Evolutionary conservation across 2,113 vertebrate genomes (phyloP).

Genomic region (Leucoraja erinaceus): DNA sequence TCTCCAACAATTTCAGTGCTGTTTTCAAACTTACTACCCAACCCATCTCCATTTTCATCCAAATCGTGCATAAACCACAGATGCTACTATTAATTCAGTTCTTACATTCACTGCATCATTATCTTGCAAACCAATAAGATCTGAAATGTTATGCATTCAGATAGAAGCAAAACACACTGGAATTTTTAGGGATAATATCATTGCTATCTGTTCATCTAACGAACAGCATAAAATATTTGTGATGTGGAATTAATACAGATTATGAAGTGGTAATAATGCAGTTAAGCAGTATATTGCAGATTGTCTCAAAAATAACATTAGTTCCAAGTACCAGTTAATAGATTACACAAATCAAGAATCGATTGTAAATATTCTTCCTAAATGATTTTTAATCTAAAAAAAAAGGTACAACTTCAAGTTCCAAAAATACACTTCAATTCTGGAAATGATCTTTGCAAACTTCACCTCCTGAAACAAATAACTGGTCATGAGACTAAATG

Average conservation of each 20-base stretch:
- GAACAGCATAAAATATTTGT: not conserved
- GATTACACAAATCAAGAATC: not conserved
- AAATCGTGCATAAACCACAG: too few species aligned
- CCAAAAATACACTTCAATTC: not conserved
- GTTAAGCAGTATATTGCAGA: conserved; percentile 1
- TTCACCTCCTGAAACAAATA: not conserved
- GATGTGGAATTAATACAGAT: not conserved
- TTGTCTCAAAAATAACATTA: not conserved
- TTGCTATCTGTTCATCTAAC: conserved; percentile 15
- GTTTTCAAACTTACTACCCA: too few species aligned
- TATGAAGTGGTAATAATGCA: not conserved
- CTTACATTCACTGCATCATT: conserved; percentile 6
- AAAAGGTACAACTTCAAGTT: not conserved
- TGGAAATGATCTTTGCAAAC: not conserved
- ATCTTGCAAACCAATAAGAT: conserved; percentile 10
- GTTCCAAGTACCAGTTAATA: not conserved
- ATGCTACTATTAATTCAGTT: not conserved
- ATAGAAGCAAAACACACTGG: conserved; percentile 18
- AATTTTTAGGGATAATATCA: conserved; percentile 28
- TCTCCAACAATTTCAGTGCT: too few species aligned
- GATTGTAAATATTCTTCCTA: too few species aligned
- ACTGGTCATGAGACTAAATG: not conserved
- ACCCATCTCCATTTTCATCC: too few species aligned
- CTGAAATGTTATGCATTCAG: conserved; percentile 20
- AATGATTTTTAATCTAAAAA: too few species aligned